Conservation (phyloP, 2,113 vertebrate genomes). For the Syngnathus floridae region DNA sequence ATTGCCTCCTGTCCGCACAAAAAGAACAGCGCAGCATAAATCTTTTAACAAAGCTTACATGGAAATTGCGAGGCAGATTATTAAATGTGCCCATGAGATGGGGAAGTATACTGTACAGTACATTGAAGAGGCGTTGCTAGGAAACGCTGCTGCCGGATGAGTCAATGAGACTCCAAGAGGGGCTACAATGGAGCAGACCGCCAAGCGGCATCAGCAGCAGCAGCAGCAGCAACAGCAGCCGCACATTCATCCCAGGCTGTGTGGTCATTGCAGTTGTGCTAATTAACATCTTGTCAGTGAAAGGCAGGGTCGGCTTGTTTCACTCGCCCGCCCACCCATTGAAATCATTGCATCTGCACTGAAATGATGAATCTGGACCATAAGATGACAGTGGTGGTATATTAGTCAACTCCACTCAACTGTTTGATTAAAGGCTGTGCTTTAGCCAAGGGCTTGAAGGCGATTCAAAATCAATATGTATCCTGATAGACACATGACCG, state of each 20-base stretch:
- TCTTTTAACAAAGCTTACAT: constrained; percentile 68
- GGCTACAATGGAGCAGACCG: constrained; percentile 64
- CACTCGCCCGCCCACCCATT: constrained; percentile 8
- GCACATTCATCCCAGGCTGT: constrained; percentile 59
- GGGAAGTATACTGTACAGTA: constrained; percentile 59
- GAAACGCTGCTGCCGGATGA: constrained; percentile 66
- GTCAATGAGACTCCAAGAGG: constrained; percentile 60
- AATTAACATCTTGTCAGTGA: constrained; percentile 57
- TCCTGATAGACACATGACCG: too few species aligned
- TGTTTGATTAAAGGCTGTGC: too few species aligned
- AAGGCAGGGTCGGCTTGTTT: constrained; percentile 28
- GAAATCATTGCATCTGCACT: neutral
- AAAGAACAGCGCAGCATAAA: constrained; percentile 50
- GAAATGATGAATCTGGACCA: neutral
- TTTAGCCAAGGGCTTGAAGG: too few species aligned
- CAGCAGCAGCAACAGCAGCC: constrained; percentile 43
- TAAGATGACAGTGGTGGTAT: neutral
- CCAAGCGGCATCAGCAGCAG: constrained; percentile 41
- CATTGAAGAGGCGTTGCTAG: constrained; percentile 68
- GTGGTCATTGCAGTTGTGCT: constrained; percentile 67
- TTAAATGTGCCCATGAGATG: constrained; percentile 65
- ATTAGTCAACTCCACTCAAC: too few species aligned
- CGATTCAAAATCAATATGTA: too few species aligned
- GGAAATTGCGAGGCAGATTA: constrained; percentile 58
- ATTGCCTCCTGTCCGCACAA: neutral